Evolutionary conservation across 2,888 invertebrate species (phyloP).

Genomic region (Rhagonycha lutea): DNA sequence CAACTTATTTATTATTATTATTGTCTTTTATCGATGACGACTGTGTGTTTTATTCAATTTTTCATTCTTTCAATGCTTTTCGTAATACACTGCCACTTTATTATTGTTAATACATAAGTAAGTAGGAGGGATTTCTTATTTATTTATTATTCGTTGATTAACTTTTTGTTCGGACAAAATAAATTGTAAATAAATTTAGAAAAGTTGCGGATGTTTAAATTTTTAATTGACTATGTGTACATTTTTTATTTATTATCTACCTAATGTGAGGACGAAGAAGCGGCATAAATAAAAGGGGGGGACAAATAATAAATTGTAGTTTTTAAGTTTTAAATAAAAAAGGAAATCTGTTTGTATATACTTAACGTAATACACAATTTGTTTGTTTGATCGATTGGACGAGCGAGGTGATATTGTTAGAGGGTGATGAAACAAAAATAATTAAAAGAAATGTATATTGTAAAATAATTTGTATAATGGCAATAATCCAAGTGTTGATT

Average conservation of each 20-base stretch:
- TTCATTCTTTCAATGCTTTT: not conserved
- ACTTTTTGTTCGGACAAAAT: not conserved
- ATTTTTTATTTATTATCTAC: slow-evolving; percentile 24
- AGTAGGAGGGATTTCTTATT: not conserved
- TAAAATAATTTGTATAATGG: slow-evolving; percentile 44
- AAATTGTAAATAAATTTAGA: not conserved
- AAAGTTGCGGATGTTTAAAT: not conserved
- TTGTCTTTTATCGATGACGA: not conserved
- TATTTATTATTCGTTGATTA: not conserved
- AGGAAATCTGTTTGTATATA: slow-evolving; percentile 20
- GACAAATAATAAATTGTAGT: not conserved
- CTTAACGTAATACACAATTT: slow-evolving; percentile 8
- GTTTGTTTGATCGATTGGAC: slow-evolving; percentile 2
- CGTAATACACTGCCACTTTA: not conserved
- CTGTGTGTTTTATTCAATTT: not conserved
- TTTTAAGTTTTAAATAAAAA: slow-evolving; percentile 4
- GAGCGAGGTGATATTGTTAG: slow-evolving; percentile 37
- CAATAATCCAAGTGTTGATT: slow-evolving; percentile 43
- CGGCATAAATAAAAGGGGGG: not conserved
- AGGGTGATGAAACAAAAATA: slow-evolving; percentile 27
- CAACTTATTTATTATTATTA: not conserved
- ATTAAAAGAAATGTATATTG: slow-evolving; percentile 36
- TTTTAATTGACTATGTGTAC: slow-evolving; percentile 1
- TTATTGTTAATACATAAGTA: not conserved
- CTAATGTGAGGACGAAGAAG: not conserved